Percentiles rank a stretch among this genome's conserved stretches.
phyloP scores from a whole-genome alignment of 1,140 invertebrate species.

The Coenobita brevimanus region DNA sequence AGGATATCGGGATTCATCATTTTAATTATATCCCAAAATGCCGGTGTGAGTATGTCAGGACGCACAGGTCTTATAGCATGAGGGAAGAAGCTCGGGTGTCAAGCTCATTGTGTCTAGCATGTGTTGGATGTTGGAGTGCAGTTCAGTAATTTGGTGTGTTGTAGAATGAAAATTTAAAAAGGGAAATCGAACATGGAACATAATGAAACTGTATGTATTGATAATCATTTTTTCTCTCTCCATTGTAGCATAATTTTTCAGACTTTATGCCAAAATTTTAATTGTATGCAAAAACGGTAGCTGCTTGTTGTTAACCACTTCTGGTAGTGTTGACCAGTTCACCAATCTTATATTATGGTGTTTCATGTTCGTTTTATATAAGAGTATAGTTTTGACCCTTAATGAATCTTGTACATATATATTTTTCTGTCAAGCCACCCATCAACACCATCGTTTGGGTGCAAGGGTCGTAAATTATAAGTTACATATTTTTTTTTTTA shows the following conservation, averaged over 20 bases:
- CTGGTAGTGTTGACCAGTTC: constrained; percentile 38
- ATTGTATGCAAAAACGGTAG: no score
- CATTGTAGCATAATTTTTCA: neutral
- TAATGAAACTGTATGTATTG: no score
- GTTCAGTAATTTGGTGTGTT: constrained; percentile 52
- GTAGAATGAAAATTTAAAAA: constrained; percentile 50
- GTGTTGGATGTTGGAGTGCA: constrained; percentile 46
- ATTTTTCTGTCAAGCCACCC: constrained; percentile 47
- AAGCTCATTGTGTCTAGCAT: constrained; percentile 53
- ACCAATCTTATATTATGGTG: constrained; percentile 46
- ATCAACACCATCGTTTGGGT: constrained; percentile 49
- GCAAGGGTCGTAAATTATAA: constrained; percentile 62
- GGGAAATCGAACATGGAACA: constrained; percentile 55
- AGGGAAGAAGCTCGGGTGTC: constrained; percentile 37
- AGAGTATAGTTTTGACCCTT: constrained; percentile 37
- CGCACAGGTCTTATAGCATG: constrained; percentile 41
- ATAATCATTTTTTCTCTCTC: neutral
- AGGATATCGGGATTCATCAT: no score
- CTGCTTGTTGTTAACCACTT: neutral
- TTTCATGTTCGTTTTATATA: constrained; percentile 58
- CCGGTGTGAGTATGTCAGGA: neutral
- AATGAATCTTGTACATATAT: constrained; percentile 50
- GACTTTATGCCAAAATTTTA: neutral
- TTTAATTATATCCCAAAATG: neutral
- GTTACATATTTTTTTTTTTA: constrained; percentile 51